These are phyloP conservation scores for Pristis pectinata DNA, from an alignment of 2,797 vertebrate genomes.

Conservation along the genomic window DNA sequence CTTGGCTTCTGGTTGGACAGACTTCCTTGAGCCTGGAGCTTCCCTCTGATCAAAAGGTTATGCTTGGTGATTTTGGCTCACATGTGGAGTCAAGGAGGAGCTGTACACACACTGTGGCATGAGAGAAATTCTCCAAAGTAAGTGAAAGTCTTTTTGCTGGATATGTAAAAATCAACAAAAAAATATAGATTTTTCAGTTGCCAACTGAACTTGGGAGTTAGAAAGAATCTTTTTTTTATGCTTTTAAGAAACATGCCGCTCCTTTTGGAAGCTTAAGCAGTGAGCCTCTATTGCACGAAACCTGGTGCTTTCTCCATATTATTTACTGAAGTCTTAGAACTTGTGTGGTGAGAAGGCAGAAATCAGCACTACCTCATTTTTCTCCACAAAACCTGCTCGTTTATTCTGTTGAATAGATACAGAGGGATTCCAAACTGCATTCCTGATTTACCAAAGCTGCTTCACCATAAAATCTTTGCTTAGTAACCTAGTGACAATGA, in stretches of 20 bases:
- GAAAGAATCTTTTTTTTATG: neutral
- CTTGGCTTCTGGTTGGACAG: too few species aligned
- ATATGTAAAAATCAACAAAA: too few species aligned
- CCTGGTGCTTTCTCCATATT: neutral
- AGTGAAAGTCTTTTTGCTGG: too few species aligned
- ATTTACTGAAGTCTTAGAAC: neutral
- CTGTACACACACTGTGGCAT: too few species aligned
- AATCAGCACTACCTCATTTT: neutral
- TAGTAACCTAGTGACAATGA: neutral
- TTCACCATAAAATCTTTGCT: neutral
- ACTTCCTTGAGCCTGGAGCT: too few species aligned
- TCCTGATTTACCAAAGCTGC: neutral
- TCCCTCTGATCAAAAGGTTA: too few species aligned
- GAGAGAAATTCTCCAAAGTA: too few species aligned
- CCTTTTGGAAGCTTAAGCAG: neutral
- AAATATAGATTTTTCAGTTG: too few species aligned
- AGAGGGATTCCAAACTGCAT: neutral
- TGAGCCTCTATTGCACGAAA: neutral
- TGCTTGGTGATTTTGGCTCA: too few species aligned
- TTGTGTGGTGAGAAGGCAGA: neutral
- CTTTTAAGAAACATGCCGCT: neutral
- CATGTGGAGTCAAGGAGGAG: too few species aligned
- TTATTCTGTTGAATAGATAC: neutral
- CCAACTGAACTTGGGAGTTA: too few species aligned
- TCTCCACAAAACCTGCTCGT: neutral